Evolutionary conservation across 30 jellyfish, hydroid and myxozoan genomes (phyloP), one percentile per base, ranked within the genome.

Genomic region (Chironex yamaguchii): DNA sequence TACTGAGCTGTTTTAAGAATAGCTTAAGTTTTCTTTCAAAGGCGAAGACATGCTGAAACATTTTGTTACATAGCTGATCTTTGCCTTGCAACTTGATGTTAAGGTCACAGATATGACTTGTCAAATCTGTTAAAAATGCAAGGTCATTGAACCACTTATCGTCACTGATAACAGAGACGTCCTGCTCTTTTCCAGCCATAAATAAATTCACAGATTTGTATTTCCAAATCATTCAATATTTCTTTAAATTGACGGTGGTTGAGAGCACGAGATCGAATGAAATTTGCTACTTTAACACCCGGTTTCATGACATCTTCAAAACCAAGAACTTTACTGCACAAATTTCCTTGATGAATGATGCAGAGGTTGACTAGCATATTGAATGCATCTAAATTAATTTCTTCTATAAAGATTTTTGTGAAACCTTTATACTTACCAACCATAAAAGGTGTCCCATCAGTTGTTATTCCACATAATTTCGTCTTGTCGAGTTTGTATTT

Each of bases 201-300:
- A 42, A 42, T 42, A 42, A 42, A 42, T 17, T 6, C 17, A 9
- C 58, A 9, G 17, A 42, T 6, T 42, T 42, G 13, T 64, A 6
- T 64, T 64, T 28, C 9, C 34, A 29, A 64, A 64, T 64, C 29
- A 33, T 24, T 64, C 29, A 64, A 64, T 64, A 3, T 64, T 33
- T 64, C 66, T 64, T 64, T 64, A 64, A 64, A 64, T n/a, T 64
- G 34, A 17, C 77, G 28, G 9, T 64, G 48, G 34, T 20, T n/a
- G 34, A 64, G 77, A 21, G 28, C 63, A 21, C 34, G 29, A 28
- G 28, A 64, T 23, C 63, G 2, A 29, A 64, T 22, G 34, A 29
- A 29, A 64, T 64, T 33, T 64, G 36, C 33, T 64, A 9, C 77
- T 64, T 22, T 64, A 64, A 42, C 58, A 42, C 9, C 17, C 9